A percentile compares a stretch with the other conserved stretches of the same genome.
Conservation (phyloP, 2,888 invertebrate species). For the Cosmorhoe ocellata region DNA sequence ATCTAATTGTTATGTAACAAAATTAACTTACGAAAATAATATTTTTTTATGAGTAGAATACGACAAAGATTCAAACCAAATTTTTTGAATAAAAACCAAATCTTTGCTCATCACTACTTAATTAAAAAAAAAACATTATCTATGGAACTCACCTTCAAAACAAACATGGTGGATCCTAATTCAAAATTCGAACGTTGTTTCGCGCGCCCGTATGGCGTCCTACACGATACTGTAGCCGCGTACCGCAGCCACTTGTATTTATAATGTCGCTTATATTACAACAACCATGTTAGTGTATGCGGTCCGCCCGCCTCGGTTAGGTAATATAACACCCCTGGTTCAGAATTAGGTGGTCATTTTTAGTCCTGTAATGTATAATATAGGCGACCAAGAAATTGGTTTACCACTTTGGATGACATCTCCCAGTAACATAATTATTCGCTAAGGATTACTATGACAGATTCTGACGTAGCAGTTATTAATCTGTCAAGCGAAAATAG, state of each 20-base stretch:
- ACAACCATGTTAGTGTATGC: conserved; percentile 72
- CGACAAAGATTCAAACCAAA: no score
- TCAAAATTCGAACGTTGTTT: conserved; percentile 57
- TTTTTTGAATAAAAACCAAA: neutral
- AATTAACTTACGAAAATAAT: no score
- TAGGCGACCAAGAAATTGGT: no score
- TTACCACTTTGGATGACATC: no score
- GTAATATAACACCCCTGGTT: conserved; percentile 65
- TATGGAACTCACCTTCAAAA: conserved; percentile 70
- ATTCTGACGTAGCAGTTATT: no score
- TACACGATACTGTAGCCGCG: conserved; percentile 60
- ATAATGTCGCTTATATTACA: conserved; percentile 75
- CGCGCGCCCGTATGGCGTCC: conserved; percentile 66
- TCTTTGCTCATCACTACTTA: neutral
- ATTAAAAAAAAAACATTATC: conserved; percentile 1
- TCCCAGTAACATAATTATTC: no score
- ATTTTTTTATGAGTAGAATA: no score
- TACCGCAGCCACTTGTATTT: conserved; percentile 67
- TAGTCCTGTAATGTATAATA: conserved; percentile 5
- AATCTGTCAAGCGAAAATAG: no score
- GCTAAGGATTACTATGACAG: no score
- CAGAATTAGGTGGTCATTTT: conserved; percentile 25
- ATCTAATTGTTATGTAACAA: no score
- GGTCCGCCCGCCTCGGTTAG: conserved; percentile 61
- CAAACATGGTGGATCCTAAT: conserved; percentile 60